Evolutionary conservation across 2,797 vertebrate species (phyloP).

Genomic region (Garrulus glandarius): DNA sequence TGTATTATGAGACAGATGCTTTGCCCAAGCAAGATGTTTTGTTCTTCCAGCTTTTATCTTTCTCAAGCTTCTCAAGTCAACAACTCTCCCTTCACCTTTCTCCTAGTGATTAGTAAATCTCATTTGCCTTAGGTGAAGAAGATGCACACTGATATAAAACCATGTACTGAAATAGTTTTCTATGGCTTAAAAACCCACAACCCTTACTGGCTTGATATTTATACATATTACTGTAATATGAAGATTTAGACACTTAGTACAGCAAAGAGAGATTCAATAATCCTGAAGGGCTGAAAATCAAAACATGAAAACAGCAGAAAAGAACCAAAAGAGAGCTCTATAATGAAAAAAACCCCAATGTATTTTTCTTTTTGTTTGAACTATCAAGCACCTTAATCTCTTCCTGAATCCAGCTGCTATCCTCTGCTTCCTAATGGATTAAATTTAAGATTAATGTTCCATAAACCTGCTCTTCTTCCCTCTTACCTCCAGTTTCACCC

Average conservation of each 20-base stretch:
- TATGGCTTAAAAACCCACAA: background rate
- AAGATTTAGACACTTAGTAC: background rate
- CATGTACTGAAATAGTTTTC: background rate
- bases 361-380: background rate
- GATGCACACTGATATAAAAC: background rate
- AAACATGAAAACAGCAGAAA: background rate
- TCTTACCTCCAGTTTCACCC: background rate
- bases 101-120: background rate
- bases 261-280: background rate
- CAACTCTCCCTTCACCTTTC: background rate
- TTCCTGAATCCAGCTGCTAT: background rate
- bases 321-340: background rate
- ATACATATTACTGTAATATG: background rate
- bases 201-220: background rate
- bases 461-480: background rate
- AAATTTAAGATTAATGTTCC: background rate
- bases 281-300: background rate
- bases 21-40: background rate
- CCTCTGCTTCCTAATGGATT: background rate
- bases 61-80: background rate
- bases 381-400: background rate
- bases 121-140: background rate
- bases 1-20: background rate
- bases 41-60: background rate
- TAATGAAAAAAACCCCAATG: accelerated